Conservation (phyloP, 1,140 invertebrate species). For the Sminthurides bifidus region DNA sequence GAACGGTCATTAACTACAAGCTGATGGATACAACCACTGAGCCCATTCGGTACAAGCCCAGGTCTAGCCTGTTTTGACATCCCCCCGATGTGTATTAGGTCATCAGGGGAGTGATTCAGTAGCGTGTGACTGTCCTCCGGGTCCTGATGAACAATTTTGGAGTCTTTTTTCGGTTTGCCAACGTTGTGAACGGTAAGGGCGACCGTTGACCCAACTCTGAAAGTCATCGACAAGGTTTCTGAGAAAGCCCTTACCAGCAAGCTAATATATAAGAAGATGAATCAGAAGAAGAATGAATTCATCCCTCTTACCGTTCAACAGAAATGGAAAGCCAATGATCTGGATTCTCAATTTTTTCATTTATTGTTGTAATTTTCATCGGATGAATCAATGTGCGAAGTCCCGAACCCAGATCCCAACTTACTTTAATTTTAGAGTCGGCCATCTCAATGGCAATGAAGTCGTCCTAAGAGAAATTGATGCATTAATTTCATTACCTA, state of each 20-base stretch:
- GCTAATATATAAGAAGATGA: no score
- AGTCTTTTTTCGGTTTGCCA: conserved; percentile 32
- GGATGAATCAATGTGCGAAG: conserved; percentile 51
- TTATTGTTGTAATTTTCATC: conserved; percentile 41
- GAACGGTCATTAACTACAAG: conserved; percentile 60
- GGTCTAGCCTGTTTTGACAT: conserved; percentile 21
- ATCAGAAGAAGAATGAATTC: no score
- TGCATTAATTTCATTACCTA: neutral
- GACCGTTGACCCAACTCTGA: conserved; percentile 43
- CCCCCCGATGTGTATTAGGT: conserved; percentile 31
- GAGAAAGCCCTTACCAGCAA: no score
- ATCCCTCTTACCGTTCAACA: conserved; percentile 50
- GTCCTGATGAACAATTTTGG: conserved; percentile 30
- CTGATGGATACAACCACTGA: conserved; percentile 62
- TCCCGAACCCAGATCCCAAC: conserved; percentile 65
- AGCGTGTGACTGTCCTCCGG: conserved; percentile 31
- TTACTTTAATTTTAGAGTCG: conserved; percentile 56
- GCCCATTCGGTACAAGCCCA: conserved; percentile 35
- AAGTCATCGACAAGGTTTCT: no score
- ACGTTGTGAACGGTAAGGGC: conserved; percentile 16
- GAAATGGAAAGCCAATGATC: conserved; percentile 60
- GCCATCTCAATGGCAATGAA: conserved; percentile 68
- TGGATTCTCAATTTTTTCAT: conserved; percentile 47
- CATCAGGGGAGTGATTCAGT: conserved; percentile 38
- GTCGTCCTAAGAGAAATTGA: conserved; percentile 41